A percentile compares a stretch with the other conserved stretches of the same genome.
These are phyloP conservation scores for Urocolius indicus DNA, from an alignment of 2,113 vertebrate species.

Conservation along the genomic window DNA sequence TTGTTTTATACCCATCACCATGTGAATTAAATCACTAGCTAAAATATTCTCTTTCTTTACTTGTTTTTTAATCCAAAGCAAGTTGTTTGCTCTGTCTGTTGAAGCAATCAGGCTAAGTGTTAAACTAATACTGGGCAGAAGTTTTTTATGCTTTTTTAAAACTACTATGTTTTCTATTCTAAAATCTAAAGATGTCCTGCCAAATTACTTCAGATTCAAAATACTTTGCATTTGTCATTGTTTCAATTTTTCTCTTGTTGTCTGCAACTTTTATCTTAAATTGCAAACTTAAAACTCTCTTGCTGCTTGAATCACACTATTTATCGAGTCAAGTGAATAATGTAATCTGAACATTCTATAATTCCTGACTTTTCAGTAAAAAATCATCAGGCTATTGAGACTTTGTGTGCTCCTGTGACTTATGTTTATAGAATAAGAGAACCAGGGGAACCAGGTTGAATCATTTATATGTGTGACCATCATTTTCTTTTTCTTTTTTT, in stretches of 20 bases:
- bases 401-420: not conserved
- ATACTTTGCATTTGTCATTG: not conserved
- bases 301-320: not conserved
- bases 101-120: not conserved
- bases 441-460: not conserved
- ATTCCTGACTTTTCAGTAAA: not conserved
- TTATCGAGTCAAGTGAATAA: not conserved
- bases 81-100: not conserved
- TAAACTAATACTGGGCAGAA: not conserved
- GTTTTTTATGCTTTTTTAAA: not conserved
- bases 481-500: not conserved
- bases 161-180: not conserved
- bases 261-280: not conserved
- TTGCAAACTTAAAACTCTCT: not conserved
- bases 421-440: not conserved
- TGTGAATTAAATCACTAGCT: not conserved
- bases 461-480: not conserved
- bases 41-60: not conserved
- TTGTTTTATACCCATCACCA: not conserved
- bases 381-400: not conserved
- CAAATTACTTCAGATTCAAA: not conserved
- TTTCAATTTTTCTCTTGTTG: not conserved
- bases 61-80: not conserved
- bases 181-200: not conserved
- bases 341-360: not conserved